These are phyloP conservation scores for Coelopa frigida DNA, from an alignment of 1,140 invertebrate genomes.

Conservation along the genomic window DNA sequence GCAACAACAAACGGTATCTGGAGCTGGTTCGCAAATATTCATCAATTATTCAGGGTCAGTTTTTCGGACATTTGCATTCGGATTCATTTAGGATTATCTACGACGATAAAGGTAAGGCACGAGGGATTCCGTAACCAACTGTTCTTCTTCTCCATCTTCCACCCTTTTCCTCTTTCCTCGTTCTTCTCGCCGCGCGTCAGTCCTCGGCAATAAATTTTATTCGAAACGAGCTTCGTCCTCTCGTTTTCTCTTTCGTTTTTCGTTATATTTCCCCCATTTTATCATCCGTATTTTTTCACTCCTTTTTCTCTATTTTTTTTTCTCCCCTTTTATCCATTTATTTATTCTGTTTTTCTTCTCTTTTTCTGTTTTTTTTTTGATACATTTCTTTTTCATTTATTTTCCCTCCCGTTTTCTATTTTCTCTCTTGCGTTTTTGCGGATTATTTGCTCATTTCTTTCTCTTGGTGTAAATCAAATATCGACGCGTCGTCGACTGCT, in stretches of 20 bases:
- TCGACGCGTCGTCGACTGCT: too few relatives aligned
- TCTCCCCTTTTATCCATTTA: too few relatives aligned
- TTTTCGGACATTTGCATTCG: conserved; percentile 86
- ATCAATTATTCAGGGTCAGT: conserved; percentile 78
- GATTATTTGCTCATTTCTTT: too few relatives aligned
- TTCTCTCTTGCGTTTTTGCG: too few relatives aligned
- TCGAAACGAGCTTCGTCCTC: background rate
- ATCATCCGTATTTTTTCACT: background rate
- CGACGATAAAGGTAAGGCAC: conserved; percentile 56
- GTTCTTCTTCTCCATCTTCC: background rate
- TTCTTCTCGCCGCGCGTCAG: too few relatives aligned
- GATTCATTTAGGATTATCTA: conserved; percentile 84
- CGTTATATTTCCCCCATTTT: background rate
- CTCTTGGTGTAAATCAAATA: too few relatives aligned
- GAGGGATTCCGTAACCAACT: background rate
- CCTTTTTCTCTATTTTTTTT: too few relatives aligned
- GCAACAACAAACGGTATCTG: conserved; percentile 64
- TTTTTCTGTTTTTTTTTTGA: too few relatives aligned
- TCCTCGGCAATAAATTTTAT: background rate
- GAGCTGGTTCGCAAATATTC: conserved; percentile 64
- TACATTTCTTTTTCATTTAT: too few relatives aligned
- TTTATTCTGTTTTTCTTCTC: too few relatives aligned
- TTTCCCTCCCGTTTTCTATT: too few relatives aligned
- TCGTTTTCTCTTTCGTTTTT: background rate
- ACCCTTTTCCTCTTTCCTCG: background rate